Evolutionary conservation across 2,113 vertebrate genomes (phyloP).

Genomic region (Edolisoma coerulescens): DNA sequence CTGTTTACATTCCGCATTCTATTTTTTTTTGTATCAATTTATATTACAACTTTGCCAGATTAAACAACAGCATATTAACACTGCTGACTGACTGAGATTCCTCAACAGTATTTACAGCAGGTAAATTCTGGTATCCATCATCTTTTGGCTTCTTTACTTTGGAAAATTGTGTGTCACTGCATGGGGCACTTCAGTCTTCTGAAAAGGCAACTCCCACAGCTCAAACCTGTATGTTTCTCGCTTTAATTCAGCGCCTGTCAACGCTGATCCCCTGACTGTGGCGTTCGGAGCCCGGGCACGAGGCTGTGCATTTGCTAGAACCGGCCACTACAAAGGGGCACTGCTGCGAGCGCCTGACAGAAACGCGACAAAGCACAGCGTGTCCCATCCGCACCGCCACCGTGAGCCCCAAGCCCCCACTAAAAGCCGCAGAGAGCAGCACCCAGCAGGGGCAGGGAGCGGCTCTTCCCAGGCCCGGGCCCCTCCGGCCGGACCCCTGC

Average conservation of each 20-base stretch:
- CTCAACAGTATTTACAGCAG: background rate
- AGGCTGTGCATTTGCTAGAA: background rate
- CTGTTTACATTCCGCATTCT: background rate
- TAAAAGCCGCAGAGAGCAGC: background rate
- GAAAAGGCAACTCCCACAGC: background rate
- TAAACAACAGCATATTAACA: background rate
- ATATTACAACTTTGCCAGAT: background rate
- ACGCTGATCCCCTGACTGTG: background rate
- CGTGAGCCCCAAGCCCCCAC: fast-evolving
- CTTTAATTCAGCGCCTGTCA: background rate
- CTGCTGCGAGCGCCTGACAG: background rate
- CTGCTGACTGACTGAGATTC: background rate
- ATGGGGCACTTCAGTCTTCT: background rate
- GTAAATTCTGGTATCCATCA: background rate
- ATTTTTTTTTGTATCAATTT: background rate
- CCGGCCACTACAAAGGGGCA: background rate
- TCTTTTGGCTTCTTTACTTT: background rate
- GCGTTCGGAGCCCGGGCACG: background rate
- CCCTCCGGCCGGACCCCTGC: background rate
- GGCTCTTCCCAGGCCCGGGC: fast-evolving
- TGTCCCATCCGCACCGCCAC: background rate
- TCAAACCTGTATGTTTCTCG: background rate
- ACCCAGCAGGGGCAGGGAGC: fast-evolving
- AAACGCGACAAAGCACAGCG: background rate
- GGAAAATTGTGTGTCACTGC: background rate